Evolutionary conservation across 2,888 invertebrate species (phyloP).

Genomic region (Lacanobia oleracea): DNA sequence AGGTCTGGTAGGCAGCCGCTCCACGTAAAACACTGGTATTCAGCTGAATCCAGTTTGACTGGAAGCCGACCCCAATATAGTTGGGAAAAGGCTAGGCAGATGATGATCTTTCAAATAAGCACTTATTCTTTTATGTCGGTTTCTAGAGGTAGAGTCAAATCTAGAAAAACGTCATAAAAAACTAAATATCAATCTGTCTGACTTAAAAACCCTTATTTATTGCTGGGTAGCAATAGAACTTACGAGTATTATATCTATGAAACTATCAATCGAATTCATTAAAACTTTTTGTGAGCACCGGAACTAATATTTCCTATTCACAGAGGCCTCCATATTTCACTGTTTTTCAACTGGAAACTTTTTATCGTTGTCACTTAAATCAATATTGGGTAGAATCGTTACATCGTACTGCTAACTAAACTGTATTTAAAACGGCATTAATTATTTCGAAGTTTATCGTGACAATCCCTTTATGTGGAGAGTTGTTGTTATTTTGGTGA

Average conservation of each 20-base stretch:
- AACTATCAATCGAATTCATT: constrained; percentile 9
- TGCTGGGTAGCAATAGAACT: not conserved
- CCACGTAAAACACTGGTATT: no score
- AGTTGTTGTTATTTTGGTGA: no score
- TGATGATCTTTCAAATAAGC: no score
- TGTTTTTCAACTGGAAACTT: constrained; percentile 22
- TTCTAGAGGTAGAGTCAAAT: not conserved
- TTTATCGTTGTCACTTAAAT: constrained; percentile 6
- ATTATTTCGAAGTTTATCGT: not conserved
- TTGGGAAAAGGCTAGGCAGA: no score
- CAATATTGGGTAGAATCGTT: not conserved
- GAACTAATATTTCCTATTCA: constrained; percentile 15
- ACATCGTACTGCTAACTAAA: not conserved
- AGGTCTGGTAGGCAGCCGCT: no score
- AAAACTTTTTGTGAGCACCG: constrained; percentile 19
- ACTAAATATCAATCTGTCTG: not conserved
- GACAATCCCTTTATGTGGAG: no score
- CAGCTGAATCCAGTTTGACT: no score
- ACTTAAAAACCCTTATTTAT: not conserved
- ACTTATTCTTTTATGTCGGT: not conserved
- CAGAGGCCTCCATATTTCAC: constrained; percentile 3
- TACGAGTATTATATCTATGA: no score
- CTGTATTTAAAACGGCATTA: not conserved
- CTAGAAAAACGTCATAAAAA: not conserved
- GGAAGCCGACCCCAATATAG: no score